Evolutionary conservation across 2,113 vertebrate genomes (phyloP).

Genomic region (Tragulus kanchil): DNA sequence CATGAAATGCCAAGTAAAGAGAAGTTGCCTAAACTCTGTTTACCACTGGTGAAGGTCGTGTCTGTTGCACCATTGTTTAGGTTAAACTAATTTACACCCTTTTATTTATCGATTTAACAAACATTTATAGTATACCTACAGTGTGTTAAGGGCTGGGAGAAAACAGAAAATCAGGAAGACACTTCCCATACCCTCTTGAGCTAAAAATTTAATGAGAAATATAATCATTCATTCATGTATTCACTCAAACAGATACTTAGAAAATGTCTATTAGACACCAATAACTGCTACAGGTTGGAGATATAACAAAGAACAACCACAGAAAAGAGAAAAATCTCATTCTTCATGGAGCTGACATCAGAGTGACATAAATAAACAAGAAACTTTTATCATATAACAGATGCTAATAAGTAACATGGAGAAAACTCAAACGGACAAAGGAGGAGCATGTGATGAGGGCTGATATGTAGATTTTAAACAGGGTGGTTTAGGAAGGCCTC

Average conservation of each 20-base stretch:
- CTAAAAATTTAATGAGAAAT: not conserved
- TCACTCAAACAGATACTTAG: slow-evolving; percentile 10
- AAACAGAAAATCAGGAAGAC: not conserved
- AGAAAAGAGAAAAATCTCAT: not conserved
- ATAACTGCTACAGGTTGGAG: not conserved
- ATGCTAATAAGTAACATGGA: not conserved
- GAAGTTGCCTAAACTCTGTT: not conserved
- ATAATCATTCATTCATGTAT: not conserved
- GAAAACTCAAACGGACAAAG: not conserved
- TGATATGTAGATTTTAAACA: not conserved
- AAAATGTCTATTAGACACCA: not conserved
- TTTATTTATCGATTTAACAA: not conserved
- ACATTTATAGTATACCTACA: not conserved
- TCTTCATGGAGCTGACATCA: not conserved
- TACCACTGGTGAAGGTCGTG: not conserved
- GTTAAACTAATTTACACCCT: not conserved
- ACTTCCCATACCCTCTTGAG: not conserved
- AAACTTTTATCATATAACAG: not conserved
- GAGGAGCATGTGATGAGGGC: not conserved
- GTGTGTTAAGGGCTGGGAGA: not conserved
- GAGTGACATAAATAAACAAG: not conserved
- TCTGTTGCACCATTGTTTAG: not conserved
- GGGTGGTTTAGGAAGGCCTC: not conserved
- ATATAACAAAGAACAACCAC: not conserved
- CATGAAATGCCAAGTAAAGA: not conserved